phyloP scores from a whole-genome alignment of 2,797 vertebrate species.

The Manis crassicaudata region DNA sequence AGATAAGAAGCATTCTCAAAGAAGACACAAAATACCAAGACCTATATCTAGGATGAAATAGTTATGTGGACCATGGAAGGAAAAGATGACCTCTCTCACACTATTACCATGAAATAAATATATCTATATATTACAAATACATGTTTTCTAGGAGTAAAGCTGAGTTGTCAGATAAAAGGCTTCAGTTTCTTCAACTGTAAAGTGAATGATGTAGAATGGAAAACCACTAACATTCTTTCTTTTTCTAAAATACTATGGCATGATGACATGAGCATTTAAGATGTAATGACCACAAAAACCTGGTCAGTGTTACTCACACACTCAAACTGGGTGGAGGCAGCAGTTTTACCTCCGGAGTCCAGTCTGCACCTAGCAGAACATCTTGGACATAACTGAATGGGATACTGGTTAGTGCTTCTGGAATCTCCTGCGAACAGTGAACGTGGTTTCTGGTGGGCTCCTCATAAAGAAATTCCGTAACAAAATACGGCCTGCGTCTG shows the following conservation, averaged over 20 bases:
- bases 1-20: slow-evolving; percentile 15
- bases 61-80: background rate
- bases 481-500: background rate
- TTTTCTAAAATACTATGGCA: background rate
- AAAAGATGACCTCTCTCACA: slow-evolving; percentile 27
- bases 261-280: background rate
- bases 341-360: background rate
- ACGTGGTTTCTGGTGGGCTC: background rate
- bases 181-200: background rate
- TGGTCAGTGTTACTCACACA: background rate
- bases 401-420: background rate
- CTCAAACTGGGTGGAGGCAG: background rate
- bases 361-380: background rate
- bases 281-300: background rate
- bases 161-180: background rate
- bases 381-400: background rate
- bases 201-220: background rate
- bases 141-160: background rate
- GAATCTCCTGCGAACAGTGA: background rate
- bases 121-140: background rate
- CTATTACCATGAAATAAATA: background rate
- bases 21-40: background rate
- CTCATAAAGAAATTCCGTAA: background rate
- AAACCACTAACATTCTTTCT: background rate
- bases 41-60: background rate